These are phyloP conservation scores for Hemicordylus capensis DNA, from an alignment of 2,113 vertebrate genomes.

Conservation along the genomic window DNA sequence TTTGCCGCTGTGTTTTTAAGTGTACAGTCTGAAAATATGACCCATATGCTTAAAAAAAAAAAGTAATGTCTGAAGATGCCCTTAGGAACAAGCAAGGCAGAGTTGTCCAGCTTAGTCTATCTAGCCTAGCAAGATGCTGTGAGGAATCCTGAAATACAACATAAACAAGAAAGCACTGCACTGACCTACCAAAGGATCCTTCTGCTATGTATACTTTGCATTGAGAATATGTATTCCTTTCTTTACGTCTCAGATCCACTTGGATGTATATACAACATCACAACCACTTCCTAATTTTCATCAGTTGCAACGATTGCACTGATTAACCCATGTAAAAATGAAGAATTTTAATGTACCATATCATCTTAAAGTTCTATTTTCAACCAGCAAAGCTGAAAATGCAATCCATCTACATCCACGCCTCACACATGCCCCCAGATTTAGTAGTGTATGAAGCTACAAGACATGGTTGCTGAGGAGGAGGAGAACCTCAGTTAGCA, in stretches of 20 bases:
- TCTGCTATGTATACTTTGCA: no score
- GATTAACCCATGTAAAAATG: background rate
- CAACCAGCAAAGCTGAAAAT: background rate
- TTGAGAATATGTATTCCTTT: no score
- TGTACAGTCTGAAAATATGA: background rate
- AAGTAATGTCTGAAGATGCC: no score
- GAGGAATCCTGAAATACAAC: background rate
- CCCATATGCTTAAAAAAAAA: background rate
- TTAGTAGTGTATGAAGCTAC: no score
- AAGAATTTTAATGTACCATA: no score
- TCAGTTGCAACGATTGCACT: background rate
- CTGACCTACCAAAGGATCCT: no score
- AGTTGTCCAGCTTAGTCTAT: background rate
- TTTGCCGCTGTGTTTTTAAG: background rate
- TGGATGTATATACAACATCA: background rate
- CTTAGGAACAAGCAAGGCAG: no score
- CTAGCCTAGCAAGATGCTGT: background rate
- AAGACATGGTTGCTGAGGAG: no score
- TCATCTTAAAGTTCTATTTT: background rate
- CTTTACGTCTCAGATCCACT: background rate
- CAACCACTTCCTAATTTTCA: background rate
- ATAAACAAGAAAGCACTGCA: background rate
- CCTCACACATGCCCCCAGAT: no score
- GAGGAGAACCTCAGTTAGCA: background rate
- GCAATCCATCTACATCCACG: background rate